phyloP scores from a whole-genome alignment of 2,888 invertebrate genomes.

The Sinohyriopsis cumingii region DNA sequence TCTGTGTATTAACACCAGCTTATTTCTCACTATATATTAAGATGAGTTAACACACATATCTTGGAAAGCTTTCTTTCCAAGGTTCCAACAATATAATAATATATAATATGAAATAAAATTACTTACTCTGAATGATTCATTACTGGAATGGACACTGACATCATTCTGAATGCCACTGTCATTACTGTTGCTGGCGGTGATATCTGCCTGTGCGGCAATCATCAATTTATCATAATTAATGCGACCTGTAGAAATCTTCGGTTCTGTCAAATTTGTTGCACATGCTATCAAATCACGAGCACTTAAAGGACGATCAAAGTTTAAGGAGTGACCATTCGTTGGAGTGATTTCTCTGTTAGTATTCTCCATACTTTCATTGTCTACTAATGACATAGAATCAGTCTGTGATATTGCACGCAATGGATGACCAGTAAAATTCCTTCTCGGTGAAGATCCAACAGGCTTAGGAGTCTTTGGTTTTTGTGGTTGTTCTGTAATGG shows the following conservation, averaged over 20 bases:
- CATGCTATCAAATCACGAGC: slow-evolving; percentile 8
- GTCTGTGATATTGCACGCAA: slow-evolving; percentile 9
- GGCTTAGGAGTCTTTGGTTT: slow-evolving; percentile 52
- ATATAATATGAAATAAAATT: not conserved
- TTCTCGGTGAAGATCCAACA: slow-evolving; percentile 34
- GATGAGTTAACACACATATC: too few relatives aligned
- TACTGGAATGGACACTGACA: slow-evolving; percentile 56
- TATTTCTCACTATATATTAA: too few relatives aligned
- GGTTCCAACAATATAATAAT: too few relatives aligned
- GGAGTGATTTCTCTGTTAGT: slow-evolving; percentile 3
- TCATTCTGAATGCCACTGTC: slow-evolving; percentile 66
- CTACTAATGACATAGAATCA: slow-evolving; percentile 28
- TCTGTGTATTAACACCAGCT: too few relatives aligned
- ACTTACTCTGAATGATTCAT: slow-evolving; percentile 59
- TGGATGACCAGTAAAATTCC: slow-evolving; percentile 41
- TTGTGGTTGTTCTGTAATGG: slow-evolving; percentile 34
- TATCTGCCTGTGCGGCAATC: slow-evolving; percentile 38
- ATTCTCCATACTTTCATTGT: slow-evolving; percentile 1
- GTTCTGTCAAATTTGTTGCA: slow-evolving; percentile 8
- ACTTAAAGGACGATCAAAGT: slow-evolving; percentile 6
- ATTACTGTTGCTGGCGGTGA: slow-evolving; percentile 63
- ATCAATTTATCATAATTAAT: slow-evolving; percentile 24
- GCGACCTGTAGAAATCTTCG: slow-evolving; percentile 23
- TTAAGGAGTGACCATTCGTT: not conserved
- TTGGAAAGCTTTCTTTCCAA: too few relatives aligned